Evolutionary conservation across 2,888 invertebrate species (phyloP).

Genomic region (Cosmia trapezina): DNA sequence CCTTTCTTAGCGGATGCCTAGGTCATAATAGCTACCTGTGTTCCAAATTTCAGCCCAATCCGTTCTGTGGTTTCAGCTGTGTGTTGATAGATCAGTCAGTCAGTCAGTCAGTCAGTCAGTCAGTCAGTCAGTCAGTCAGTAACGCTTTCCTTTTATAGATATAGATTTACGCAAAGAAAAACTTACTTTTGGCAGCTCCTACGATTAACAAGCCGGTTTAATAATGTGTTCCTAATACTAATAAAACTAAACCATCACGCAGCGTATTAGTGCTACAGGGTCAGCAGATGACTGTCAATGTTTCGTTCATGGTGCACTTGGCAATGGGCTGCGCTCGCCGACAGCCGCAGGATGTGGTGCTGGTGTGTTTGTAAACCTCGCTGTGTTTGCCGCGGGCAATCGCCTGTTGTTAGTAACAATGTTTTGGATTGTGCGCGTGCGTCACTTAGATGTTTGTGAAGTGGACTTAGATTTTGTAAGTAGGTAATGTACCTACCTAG

Average conservation of each 20-base stretch:
- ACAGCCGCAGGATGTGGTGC: conserved; percentile 38
- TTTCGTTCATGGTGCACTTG: conserved; percentile 19
- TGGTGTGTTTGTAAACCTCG: conserved; percentile 54
- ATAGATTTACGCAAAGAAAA: no score
- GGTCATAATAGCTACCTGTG: no score
- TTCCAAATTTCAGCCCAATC: no score
- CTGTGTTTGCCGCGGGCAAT: conserved; percentile 44
- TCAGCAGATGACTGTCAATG: background rate
- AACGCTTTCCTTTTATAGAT: no score
- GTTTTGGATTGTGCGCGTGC: conserved; percentile 40
- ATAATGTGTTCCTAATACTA: background rate
- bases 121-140: no score
- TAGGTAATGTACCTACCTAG: background rate
- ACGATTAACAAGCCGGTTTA: background rate
- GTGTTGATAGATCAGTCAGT: no score
- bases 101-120: no score
- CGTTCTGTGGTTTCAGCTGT: no score
- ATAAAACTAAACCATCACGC: background rate
- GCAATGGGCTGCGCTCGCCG: conserved; percentile 5
- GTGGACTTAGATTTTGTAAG: background rate
- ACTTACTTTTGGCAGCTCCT: conserved; percentile 42
- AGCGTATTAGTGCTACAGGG: background rate
- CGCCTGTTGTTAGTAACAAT: conserved; percentile 46
- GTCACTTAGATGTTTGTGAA: conserved; percentile 41
- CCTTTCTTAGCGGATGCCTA: no score